A percentile compares a stretch with the other conserved stretches of the same genome.
phyloP scores from a whole-genome alignment of 2,888 invertebrate genomes.

The Drosophila neotestacea region DNA sequence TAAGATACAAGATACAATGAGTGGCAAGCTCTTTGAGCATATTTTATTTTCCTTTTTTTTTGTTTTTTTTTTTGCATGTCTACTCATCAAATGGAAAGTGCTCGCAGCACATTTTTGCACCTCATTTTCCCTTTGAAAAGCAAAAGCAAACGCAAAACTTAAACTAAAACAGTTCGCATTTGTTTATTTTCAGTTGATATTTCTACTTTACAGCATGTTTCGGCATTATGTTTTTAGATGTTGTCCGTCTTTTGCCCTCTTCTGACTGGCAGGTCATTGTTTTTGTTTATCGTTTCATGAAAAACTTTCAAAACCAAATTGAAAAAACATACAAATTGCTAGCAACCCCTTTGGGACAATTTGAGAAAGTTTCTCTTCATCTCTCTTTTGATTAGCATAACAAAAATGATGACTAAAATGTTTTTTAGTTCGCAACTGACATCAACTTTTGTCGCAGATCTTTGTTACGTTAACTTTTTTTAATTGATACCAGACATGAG shows the following conservation, averaged over 20 bases:
- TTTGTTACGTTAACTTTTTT: slow-evolving; percentile 21
- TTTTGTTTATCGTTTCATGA: slow-evolving; percentile 70
- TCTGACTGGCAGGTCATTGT: slow-evolving; percentile 64
- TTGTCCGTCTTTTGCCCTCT: slow-evolving; percentile 22
- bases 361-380: slow-evolving; percentile 46
- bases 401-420: slow-evolving; percentile 33
- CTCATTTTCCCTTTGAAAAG: slow-evolving; percentile 61
- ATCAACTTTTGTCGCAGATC: slow-evolving; percentile 25
- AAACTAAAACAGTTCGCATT: slow-evolving; percentile 43
- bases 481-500: slow-evolving; percentile 16
- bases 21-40: slow-evolving; percentile 23
- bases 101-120: slow-evolving; percentile 66
- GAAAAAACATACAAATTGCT: slow-evolving; percentile 26
- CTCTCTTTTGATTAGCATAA: slow-evolving; percentile 47
- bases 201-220: slow-evolving; percentile 38
- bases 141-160: slow-evolving; percentile 10
- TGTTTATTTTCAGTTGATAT: slow-evolving; percentile 71
- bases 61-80: slow-evolving; percentile 43
- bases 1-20: slow-evolving; percentile 58
- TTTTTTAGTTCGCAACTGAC: not conserved
- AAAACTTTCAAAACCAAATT: slow-evolving; percentile 70
- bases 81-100: slow-evolving; percentile 73
- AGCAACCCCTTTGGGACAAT: slow-evolving; percentile 23
- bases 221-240: slow-evolving; percentile 32
- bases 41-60: slow-evolving; percentile 29